Evolutionary conservation across 2,888 invertebrate species (phyloP).

Genomic region (Exephanes ischioxanthus): DNA sequence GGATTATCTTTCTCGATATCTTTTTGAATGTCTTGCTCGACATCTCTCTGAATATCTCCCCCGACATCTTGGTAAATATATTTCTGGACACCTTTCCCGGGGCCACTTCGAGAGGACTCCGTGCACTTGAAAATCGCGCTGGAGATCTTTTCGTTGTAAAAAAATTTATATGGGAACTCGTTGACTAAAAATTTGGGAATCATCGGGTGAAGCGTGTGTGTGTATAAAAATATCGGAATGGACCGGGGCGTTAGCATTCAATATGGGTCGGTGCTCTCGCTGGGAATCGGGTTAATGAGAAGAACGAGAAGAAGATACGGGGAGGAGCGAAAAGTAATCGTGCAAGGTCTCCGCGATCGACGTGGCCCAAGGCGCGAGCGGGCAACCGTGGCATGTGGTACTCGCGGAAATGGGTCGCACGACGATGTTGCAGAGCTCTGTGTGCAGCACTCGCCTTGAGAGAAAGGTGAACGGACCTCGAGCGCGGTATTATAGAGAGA

Average conservation of each 20-base stretch:
- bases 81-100: neutral
- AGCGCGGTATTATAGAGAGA: conserved; percentile 27
- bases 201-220: neutral
- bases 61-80: neutral
- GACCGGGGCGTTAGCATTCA: neutral
- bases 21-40: no score
- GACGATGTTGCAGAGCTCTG: conserved; percentile 32
- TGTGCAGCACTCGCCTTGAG: conserved; percentile 56
- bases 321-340: conserved; percentile 64
- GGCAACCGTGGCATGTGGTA: conserved; percentile 67
- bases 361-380: conserved; percentile 41
- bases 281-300: conserved; percentile 67
- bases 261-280: conserved; percentile 52
- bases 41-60: no score
- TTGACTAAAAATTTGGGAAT: neutral
- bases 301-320: conserved; percentile 44
- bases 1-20: no score
- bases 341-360: conserved; percentile 64
- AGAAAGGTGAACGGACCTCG: conserved; percentile 79
- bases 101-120: no score
- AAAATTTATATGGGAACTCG: neutral
- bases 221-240: conserved; percentile 47
- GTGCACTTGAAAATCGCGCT: no score
- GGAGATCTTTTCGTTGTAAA: neutral
- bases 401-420: conserved; percentile 75